phyloP scores from a whole-genome alignment of 2,113 vertebrate species.

The Indicator indicator region DNA sequence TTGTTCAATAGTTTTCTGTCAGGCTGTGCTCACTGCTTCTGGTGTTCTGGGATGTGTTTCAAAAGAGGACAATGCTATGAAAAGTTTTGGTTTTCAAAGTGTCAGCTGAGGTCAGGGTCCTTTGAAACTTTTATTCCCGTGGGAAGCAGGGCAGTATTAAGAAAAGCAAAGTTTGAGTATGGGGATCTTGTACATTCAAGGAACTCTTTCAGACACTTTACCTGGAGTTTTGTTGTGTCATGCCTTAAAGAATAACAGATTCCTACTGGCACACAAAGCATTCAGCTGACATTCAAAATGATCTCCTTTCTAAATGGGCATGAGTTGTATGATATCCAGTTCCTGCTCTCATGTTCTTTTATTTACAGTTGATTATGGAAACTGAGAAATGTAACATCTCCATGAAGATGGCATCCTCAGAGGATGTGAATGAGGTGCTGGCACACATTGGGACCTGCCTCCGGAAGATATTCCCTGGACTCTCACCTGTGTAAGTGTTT shows the following conservation, averaged over 20 bases:
- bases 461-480: constrained; percentile 90
- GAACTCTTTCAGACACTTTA: background rate
- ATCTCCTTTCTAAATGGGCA: background rate
- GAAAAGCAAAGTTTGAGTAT: background rate
- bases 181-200: background rate
- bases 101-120: constrained; percentile 26
- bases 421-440: constrained; percentile 92
- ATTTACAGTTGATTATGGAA: constrained; percentile 87
- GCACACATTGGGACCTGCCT: constrained; percentile 91
- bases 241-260: background rate
- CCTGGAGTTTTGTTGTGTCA: background rate
- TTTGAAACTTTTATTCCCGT: constrained; percentile 26
- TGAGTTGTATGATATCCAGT: background rate
- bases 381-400: constrained; percentile 88
- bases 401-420: constrained; percentile 87
- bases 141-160: constrained; percentile 18
- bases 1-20: constrained; percentile 33
- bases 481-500: constrained; percentile 88
- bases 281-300: background rate
- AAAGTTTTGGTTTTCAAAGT: constrained; percentile 33
- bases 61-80: constrained; percentile 38
- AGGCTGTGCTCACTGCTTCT: background rate
- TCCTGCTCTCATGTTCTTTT: background rate
- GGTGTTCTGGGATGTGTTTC: constrained; percentile 33
- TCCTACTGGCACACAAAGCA: background rate